These are phyloP conservation scores for Cybosia mesomella DNA, from an alignment of 2,888 invertebrate genomes.

Conservation along the genomic window DNA sequence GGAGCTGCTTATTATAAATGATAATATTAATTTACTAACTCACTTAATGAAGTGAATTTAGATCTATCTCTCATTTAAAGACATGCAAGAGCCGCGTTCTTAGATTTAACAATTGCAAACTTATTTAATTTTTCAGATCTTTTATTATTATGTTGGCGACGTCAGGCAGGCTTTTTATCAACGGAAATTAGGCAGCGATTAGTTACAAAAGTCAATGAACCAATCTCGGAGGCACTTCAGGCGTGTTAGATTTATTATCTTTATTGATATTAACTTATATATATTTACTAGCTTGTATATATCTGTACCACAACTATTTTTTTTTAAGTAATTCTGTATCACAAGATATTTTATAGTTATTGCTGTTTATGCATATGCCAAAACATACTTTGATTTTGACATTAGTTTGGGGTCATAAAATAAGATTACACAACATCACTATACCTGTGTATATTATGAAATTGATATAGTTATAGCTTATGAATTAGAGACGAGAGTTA, in stretches of 20 bases:
- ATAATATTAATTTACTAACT: conserved; percentile 41
- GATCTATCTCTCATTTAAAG: conserved; percentile 15
- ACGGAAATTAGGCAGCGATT: conserved; percentile 57
- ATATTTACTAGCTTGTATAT: conserved; percentile 53
- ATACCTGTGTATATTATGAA: conserved; percentile 40
- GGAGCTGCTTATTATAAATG: conserved; percentile 35
- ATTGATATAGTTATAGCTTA: conserved; percentile 34
- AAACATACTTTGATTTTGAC: conserved; percentile 16
- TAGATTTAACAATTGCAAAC: conserved; percentile 63
- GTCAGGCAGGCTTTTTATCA: conserved; percentile 65
- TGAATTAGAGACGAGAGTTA: conserved; percentile 36
- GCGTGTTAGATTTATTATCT: conserved; percentile 41
- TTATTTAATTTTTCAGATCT: conserved; percentile 75
- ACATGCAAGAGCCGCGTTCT: conserved; percentile 34
- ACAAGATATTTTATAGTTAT: conserved; percentile 30
- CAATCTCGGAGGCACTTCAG: conserved; percentile 52
- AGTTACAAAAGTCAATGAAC: conserved; percentile 52
- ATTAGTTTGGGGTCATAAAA: conserved; percentile 44
- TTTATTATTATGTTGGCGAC: conserved; percentile 67
- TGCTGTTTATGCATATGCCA: conserved; percentile 5
- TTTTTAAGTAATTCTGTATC: conserved; percentile 34
- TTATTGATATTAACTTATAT: conserved; percentile 50
- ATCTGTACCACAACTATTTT: conserved; percentile 42
- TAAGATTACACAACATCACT: conserved; percentile 23
- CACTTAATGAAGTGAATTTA: conserved; percentile 26